Percentiles rank a stretch among this genome's conserved stretches.
Conservation (phyloP, 2,888 invertebrate species). For the Acrocyrtus sp. region DNA sequence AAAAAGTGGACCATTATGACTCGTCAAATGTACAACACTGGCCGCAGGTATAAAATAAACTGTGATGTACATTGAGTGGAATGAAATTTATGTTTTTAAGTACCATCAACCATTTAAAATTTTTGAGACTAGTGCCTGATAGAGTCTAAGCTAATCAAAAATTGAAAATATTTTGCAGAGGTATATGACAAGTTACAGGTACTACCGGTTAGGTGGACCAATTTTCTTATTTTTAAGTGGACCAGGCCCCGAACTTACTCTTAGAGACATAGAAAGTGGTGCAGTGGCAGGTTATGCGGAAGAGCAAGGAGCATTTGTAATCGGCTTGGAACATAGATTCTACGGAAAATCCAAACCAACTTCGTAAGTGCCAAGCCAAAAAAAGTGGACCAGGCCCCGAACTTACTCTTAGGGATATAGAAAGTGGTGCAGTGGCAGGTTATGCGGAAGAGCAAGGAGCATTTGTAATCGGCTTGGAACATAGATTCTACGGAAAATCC, state of each 20-base stretch:
- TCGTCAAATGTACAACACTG: conserved; percentile 21
- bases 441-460: conserved; percentile 49
- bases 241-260: conserved; percentile 22
- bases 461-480: conserved; percentile 36
- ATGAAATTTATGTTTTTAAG: too few species aligned
- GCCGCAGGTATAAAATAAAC: conserved; percentile 44
- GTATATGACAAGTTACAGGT: conserved; percentile 40
- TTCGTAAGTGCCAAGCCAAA: too few species aligned
- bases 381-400: conserved; percentile 40
- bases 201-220: conserved; percentile 37
- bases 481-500: conserved; percentile 46
- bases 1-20: conserved; percentile 47
- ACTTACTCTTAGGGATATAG: conserved; percentile 16
- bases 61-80: neutral
- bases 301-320: conserved; percentile 41
- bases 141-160: too few species aligned
- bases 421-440: conserved; percentile 33
- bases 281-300: conserved; percentile 41
- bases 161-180: conserved; percentile 29
- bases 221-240: conserved; percentile 41
- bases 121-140: neutral
- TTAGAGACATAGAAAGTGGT: conserved; percentile 27
- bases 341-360: conserved; percentile 47
- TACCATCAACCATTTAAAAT: too few species aligned
- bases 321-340: conserved; percentile 42